These are phyloP conservation scores for Tetragonula carbonaria DNA, from an alignment of 2,888 invertebrate genomes.

Conservation along the genomic window DNA sequence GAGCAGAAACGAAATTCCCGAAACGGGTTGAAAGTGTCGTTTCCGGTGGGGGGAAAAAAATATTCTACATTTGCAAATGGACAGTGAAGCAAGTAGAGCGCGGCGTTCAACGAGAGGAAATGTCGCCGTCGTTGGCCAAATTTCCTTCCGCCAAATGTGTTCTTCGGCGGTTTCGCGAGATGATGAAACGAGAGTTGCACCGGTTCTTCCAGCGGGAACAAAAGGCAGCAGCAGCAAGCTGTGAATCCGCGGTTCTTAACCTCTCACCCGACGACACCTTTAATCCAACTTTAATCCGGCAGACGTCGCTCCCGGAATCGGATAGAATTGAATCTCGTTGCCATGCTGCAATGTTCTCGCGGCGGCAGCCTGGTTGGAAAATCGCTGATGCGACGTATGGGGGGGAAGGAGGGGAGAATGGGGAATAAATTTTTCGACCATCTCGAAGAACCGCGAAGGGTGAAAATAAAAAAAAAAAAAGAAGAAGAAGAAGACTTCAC, in stretches of 20 bases:
- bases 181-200: background rate
- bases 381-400: background rate
- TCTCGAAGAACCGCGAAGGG: background rate
- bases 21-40: background rate
- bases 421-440: background rate
- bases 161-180: background rate
- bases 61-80: background rate
- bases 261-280: constrained; percentile 18
- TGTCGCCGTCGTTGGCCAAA: background rate
- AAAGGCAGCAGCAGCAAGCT: background rate
- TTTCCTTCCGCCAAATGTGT: background rate
- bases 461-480: background rate
- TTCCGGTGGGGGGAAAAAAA: background rate
- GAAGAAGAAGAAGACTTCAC: background rate
- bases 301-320: constrained; percentile 31
- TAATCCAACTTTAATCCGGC: constrained; percentile 56
- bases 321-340: constrained; percentile 62
- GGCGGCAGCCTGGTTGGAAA: constrained; percentile 25
- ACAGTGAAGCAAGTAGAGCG: background rate
- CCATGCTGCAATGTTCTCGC: background rate
- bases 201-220: background rate
- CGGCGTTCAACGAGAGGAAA: background rate
- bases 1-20: background rate
- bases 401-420: background rate
- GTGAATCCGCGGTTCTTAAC: background rate